Conservation (phyloP, 2,888 invertebrate genomes). For the Sympetrum striolatum region DNA sequence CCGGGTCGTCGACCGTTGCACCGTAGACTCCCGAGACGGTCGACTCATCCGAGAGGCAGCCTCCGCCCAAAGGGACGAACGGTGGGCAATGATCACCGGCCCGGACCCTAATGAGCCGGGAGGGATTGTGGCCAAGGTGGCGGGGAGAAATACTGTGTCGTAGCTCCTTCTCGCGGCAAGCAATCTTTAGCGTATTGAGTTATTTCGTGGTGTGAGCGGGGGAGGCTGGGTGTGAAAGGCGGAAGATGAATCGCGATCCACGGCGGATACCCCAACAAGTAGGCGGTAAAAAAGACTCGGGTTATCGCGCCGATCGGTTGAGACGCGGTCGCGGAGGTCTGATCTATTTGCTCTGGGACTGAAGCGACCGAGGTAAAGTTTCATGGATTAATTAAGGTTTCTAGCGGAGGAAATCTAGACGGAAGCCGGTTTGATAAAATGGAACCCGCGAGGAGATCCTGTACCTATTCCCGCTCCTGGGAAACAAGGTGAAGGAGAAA, state of each 20-base stretch:
- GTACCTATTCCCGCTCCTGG: too few species aligned
- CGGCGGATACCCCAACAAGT: not conserved
- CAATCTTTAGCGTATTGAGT: not conserved
- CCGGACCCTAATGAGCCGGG: not conserved
- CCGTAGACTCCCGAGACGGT: not conserved
- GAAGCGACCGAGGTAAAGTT: too few species aligned
- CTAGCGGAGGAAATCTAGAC: too few species aligned
- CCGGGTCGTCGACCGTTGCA: conserved; percentile 36
- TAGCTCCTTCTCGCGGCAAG: not conserved
- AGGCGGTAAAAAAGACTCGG: not conserved
- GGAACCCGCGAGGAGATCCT: too few species aligned
- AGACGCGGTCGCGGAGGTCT: too few species aligned
- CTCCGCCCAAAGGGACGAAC: not conserved
- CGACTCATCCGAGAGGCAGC: conserved; percentile 11
- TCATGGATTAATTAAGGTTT: too few species aligned
- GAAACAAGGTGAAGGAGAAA: too few species aligned
- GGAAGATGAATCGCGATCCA: not conserved
- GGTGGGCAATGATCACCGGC: not conserved
- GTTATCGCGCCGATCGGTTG: not conserved
- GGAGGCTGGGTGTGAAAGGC: not conserved
- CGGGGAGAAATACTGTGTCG: not conserved
- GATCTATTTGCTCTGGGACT: too few species aligned
- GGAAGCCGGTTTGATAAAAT: too few species aligned
- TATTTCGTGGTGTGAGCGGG: not conserved
- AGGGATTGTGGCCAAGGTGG: not conserved